A percentile compares a stretch with the other conserved stretches of the same genome.
These are phyloP conservation scores for Pseudorhombus dupliciocellatus DNA, from an alignment of 2,113 vertebrate species.

Conservation along the genomic window DNA sequence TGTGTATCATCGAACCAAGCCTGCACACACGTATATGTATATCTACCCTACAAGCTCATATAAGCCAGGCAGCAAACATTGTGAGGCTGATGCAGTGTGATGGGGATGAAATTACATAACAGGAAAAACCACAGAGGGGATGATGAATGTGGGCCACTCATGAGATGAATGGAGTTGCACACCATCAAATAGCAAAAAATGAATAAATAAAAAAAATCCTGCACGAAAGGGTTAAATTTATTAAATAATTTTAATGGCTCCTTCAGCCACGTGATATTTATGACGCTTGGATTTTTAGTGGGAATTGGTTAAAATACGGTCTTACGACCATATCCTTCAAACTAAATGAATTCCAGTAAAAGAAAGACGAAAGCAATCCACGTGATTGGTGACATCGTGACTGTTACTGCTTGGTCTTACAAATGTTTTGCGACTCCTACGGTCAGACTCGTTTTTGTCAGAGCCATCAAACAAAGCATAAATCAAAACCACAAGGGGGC, in stretches of 20 bases:
- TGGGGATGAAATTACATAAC: conserved; percentile 80
- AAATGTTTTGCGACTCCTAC: background rate
- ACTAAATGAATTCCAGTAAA: background rate
- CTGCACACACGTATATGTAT: conserved; percentile 8
- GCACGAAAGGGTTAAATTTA: conserved; percentile 27
- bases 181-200: conserved; percentile 41
- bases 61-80: conserved; percentile 63
- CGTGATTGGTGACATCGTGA: background rate
- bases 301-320: background rate
- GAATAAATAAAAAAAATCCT: background rate
- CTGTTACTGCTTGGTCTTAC: background rate
- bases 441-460: background rate
- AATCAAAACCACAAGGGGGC: conserved; percentile 77
- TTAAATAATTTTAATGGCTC: background rate
- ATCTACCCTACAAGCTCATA: conserved; percentile 55
- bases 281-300: background rate
- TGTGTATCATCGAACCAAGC: conserved; percentile 39
- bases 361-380: background rate
- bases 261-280: background rate
- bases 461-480: background rate
- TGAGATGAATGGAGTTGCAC: conserved; percentile 50
- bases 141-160: conserved; percentile 66
- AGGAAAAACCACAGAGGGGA: conserved; percentile 55
- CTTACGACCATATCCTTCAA: background rate
- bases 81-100: conserved; percentile 79